A percentile compares a stretch with the other conserved stretches of the same genome.
Evolutionary conservation across 2,888 invertebrate genomes (phyloP).

Genomic region (Pimpla rufipes): DNA sequence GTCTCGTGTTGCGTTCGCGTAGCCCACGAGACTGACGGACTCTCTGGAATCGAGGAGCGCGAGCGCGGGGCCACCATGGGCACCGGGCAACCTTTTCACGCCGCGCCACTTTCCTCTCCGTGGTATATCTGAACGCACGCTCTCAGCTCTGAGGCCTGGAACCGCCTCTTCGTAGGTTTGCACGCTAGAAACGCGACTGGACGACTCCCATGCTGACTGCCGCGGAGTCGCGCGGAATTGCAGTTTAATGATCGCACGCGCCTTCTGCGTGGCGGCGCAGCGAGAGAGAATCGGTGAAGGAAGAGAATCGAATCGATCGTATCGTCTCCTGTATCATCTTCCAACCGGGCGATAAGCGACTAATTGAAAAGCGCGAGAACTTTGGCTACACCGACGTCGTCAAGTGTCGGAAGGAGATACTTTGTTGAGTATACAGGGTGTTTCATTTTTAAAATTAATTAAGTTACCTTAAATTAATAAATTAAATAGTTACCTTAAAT

Average conservation of each 20-base stretch:
- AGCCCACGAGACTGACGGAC: constrained; percentile 47
- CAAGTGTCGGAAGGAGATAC: constrained; percentile 1
- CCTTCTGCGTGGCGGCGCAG: background rate
- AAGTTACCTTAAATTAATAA: too few relatives aligned
- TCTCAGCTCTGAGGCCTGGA: background rate
- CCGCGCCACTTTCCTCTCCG: constrained; percentile 42
- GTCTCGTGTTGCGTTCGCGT: constrained; percentile 16
- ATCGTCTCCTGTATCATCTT: constrained; percentile 15
- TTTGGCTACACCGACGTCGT: constrained; percentile 8
- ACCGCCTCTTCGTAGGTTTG: constrained; percentile 15
- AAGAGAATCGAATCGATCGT: constrained; percentile 40
- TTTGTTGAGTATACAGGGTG: too few relatives aligned
- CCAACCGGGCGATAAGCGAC: constrained; percentile 50
- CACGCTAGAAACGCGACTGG: constrained; percentile 43
- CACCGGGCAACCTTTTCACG: constrained; percentile 64
- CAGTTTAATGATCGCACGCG: constrained; percentile 56
- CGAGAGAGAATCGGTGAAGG: background rate
- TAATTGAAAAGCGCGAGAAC: constrained; percentile 60
- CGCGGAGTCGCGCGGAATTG: constrained; percentile 34
- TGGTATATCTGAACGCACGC: constrained; percentile 26
- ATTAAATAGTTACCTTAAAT: too few relatives aligned
- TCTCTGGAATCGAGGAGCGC: constrained; percentile 41
- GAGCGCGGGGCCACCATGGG: too few relatives aligned
- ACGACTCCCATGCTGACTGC: constrained; percentile 20
- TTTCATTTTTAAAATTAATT: too few relatives aligned